phyloP scores from a whole-genome alignment of 2,113 vertebrate genomes.

The Dasyurus viverrinus region DNA sequence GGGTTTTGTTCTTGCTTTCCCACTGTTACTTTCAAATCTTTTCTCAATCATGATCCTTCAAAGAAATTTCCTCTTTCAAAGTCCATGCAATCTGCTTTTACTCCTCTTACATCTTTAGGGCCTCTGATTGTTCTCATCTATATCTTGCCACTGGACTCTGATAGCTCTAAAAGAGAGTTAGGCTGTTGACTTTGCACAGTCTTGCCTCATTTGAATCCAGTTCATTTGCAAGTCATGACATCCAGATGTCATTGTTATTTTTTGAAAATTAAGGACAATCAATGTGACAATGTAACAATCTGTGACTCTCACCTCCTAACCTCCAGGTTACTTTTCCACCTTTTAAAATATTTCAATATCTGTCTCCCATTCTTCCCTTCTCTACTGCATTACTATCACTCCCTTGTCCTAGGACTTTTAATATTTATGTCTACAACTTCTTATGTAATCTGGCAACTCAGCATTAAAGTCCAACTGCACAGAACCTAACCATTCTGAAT shows the following conservation, averaged over 20 bases:
- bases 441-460: background rate
- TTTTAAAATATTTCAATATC: slow-evolving; percentile 52
- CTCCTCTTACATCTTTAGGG: background rate
- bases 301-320: background rate
- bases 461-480: background rate
- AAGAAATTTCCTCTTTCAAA: background rate
- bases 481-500: background rate
- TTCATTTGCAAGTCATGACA: too few relatives aligned
- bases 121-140: too few relatives aligned
- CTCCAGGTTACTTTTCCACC: background rate
- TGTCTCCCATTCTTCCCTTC: background rate
- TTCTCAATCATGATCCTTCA: background rate
- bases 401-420: background rate
- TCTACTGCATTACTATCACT: background rate
- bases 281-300: background rate
- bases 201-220: too few relatives aligned
- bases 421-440: background rate
- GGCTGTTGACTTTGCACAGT: too few relatives aligned
- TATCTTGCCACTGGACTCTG: too few relatives aligned
- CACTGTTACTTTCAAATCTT: background rate
- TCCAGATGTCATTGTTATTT: too few relatives aligned
- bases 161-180: too few relatives aligned
- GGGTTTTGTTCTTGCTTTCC: background rate
- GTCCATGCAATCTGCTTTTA: background rate
- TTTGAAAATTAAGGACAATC: too few relatives aligned